Conservation (phyloP, 2,113 vertebrate genomes). For the Neofelis nebulosa region DNA sequence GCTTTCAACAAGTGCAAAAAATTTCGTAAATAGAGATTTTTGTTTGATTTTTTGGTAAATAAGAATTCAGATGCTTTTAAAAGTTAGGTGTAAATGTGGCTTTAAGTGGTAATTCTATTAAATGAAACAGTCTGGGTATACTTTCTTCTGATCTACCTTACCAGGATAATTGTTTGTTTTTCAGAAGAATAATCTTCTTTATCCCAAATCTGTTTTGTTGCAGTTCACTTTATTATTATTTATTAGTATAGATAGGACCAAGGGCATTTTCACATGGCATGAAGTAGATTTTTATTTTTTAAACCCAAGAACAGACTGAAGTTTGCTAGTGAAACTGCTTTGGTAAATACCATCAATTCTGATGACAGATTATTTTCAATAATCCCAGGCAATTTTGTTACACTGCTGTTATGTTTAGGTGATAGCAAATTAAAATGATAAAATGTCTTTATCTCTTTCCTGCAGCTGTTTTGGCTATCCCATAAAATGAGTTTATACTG, state of each 20-base stretch:
- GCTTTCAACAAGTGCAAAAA: slow-evolving; percentile 7
- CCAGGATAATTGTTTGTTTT: slow-evolving; percentile 2
- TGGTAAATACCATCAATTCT: slow-evolving; percentile 53
- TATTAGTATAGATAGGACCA: slow-evolving; percentile 27
- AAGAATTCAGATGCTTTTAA: slow-evolving; percentile 20
- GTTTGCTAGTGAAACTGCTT: slow-evolving; percentile 24
- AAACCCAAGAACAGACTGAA: slow-evolving; percentile 52
- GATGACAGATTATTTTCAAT: slow-evolving; percentile 74
- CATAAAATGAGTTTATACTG: slow-evolving; percentile 63
- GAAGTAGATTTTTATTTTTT: slow-evolving; percentile 62
- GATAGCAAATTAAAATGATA: slow-evolving; percentile 75
- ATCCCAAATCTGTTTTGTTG: slow-evolving; percentile 44
- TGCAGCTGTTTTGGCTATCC: slow-evolving; percentile 69
- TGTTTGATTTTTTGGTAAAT: neutral
- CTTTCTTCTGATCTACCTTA: slow-evolving; percentile 6
- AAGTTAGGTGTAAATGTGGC: neutral
- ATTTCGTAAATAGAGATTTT: neutral
- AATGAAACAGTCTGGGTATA: neutral
- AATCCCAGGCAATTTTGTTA: slow-evolving; percentile 68
- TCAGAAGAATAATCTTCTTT: slow-evolving; percentile 28
- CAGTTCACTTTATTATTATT: slow-evolving; percentile 18
- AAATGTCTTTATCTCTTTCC: slow-evolving; percentile 76
- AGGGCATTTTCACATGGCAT: slow-evolving; percentile 41
- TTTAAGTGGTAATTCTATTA: neutral
- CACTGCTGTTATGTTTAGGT: slow-evolving; percentile 21